Base-by-base conservation (phyloP, 2,113 vertebrate species). In the Pygoscelis antarcticus region DNA sequence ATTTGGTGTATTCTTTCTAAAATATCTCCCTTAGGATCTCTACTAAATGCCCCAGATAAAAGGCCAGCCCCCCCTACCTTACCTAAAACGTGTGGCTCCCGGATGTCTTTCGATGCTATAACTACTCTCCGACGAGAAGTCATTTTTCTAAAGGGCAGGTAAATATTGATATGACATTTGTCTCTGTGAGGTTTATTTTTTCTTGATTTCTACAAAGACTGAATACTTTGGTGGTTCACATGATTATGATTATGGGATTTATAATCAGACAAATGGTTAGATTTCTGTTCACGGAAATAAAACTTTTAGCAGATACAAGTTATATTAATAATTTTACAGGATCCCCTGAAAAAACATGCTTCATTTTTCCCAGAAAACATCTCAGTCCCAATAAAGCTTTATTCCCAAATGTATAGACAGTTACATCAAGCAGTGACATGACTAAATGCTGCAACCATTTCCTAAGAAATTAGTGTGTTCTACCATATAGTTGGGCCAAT, bases 101-200 rank as follows among this genome's bases (percentile, higher is more conserved):
- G 94, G 16, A 82, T 99, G 93, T 97, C 98, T 32, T 97, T 99
- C 2, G 98, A 99, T 91, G 99, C 99, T 34, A 89, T 99, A 58
- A 98, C 99, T 77, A 98, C 97, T 14, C 94, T 99, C 46, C 97
- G 98, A 65, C 98, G 97, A 98, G 99, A 99, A 96, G 72, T 98
- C 19, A 75, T 99, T 93, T 99, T 99, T 98, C 99, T 99, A 96
- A 99, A 99, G 96, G 98, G 98, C 97, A 98, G 98, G 99, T 99
- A 99, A 98, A 95, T 52, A 61, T 4, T 62, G 30, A 82, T 38
- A 61, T 3, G 11, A 32, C 19, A 27, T 82, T 83, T 69, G 7
- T 44, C 14, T 54, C 40, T 7, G 0, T 27, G 12, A 54, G 3
- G 3, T 34, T 89, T 57, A 16, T 13, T 57, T 93, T 84, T 74